phyloP scores from a whole-genome alignment of 2,888 invertebrate species.

The Morpho achilles region DNA sequence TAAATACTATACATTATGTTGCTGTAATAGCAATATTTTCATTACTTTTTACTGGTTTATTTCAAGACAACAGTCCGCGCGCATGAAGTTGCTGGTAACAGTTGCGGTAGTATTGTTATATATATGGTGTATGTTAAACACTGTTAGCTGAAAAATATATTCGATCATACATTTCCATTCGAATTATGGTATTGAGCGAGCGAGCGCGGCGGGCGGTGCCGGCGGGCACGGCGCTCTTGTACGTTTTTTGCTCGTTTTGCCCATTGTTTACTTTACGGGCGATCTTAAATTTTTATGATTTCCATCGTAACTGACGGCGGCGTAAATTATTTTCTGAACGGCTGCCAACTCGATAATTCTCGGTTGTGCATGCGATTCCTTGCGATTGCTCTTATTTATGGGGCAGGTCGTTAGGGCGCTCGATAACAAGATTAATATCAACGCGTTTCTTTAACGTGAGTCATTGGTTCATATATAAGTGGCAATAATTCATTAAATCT shows the following conservation, averaged over 20 bases:
- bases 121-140: background rate
- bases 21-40: no score
- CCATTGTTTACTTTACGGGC: constrained; percentile 75
- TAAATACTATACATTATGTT: no score
- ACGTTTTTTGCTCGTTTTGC: constrained; percentile 53
- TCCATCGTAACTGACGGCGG: constrained; percentile 60
- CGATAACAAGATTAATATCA: constrained; percentile 33
- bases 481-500: no score
- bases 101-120: constrained; percentile 1
- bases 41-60: no score
- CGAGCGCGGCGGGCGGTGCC: constrained; percentile 29
- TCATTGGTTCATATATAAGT: constrained; percentile 16
- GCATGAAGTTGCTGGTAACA: background rate
- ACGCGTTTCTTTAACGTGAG: constrained; percentile 22
- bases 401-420: constrained; percentile 37
- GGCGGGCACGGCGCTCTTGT: constrained; percentile 30
- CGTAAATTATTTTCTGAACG: constrained; percentile 67
- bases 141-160: constrained; percentile 9
- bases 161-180: constrained; percentile 19
- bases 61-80: no score
- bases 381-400: constrained; percentile 60
- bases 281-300: constrained; percentile 70
- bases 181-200: constrained; percentile 17
- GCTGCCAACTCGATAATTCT: constrained; percentile 67
- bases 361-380: constrained; percentile 45